A percentile compares a stretch with the other conserved stretches of the same genome.
Conservation (phyloP, 2,113 vertebrate genomes). For the Pimephales promelas region DNA sequence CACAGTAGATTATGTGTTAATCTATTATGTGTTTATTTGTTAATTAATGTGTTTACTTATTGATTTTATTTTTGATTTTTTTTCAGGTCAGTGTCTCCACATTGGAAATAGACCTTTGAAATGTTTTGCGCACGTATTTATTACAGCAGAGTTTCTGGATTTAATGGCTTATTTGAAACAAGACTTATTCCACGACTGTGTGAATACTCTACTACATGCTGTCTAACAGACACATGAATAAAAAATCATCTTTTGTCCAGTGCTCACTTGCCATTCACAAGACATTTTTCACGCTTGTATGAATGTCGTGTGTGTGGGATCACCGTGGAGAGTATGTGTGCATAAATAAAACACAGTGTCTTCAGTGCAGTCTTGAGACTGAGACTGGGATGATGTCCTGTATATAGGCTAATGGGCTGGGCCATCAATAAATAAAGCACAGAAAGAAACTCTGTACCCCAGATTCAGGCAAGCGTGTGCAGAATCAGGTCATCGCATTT, state of each 20-base stretch:
- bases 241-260: conserved; percentile 12
- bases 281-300: background rate
- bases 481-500: background rate
- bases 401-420: conserved; percentile 24
- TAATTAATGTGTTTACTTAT: no score
- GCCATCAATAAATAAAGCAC: conserved; percentile 35
- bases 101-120: background rate
- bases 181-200: background rate
- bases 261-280: background rate
- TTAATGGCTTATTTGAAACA: background rate
- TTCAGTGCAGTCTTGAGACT: background rate
- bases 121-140: background rate
- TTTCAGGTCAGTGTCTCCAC: background rate
- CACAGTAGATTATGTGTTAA: no score
- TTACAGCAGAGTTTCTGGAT: background rate
- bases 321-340: background rate
- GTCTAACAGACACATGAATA: conserved; percentile 33
- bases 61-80: background rate
- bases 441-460: conserved; percentile 12
- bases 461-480: background rate
- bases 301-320: background rate
- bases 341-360: conserved; percentile 7
- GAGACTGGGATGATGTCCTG: conserved; percentile 1
- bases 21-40: no score
- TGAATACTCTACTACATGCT: background rate